A percentile compares a stretch with the other conserved stretches of the same genome.
Conservation (phyloP, 2,888 invertebrate genomes). For the Parasteatoda lunata region DNA sequence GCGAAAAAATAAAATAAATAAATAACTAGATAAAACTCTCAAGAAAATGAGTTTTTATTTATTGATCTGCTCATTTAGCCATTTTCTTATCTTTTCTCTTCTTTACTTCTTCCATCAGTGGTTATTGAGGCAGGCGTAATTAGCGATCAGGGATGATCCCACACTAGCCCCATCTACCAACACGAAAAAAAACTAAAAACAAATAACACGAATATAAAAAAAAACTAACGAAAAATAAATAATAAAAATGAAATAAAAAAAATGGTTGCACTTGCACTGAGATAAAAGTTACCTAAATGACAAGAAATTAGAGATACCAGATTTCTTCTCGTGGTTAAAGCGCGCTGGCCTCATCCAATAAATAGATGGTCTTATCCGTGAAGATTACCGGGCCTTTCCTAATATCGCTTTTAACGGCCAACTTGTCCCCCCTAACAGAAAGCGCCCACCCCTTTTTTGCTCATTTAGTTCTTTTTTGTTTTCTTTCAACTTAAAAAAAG, state of each 20-base stretch:
- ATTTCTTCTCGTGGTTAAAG: constrained; percentile 1
- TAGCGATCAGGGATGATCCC: constrained; percentile 33
- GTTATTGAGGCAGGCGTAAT: constrained; percentile 48
- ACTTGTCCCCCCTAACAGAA: not conserved
- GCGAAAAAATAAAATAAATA: too few species aligned
- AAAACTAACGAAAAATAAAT: constrained; percentile 23
- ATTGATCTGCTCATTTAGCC: constrained; percentile 44
- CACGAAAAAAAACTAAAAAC: not conserved
- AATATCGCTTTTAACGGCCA: constrained; percentile 28
- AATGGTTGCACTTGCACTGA: constrained; percentile 10
- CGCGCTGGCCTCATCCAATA: constrained; percentile 33
- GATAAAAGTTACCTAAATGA: constrained; percentile 62
- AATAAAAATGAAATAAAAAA: not conserved
- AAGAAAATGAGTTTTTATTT: constrained; percentile 56
- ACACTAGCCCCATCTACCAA: constrained; percentile 8
- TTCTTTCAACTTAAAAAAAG: constrained; percentile 32
- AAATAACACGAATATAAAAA: not conserved
- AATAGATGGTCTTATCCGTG: constrained; percentile 57
- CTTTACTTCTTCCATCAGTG: constrained; percentile 28
- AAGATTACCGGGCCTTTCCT: constrained; percentile 36
- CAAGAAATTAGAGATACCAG: constrained; percentile 63
- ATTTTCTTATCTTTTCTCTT: constrained; percentile 10
- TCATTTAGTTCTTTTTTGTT: constrained; percentile 1
- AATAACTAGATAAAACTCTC: not conserved
- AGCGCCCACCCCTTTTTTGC: not conserved